Conservation (phyloP, 2,888 invertebrate genomes). For the Elegia similella region DNA sequence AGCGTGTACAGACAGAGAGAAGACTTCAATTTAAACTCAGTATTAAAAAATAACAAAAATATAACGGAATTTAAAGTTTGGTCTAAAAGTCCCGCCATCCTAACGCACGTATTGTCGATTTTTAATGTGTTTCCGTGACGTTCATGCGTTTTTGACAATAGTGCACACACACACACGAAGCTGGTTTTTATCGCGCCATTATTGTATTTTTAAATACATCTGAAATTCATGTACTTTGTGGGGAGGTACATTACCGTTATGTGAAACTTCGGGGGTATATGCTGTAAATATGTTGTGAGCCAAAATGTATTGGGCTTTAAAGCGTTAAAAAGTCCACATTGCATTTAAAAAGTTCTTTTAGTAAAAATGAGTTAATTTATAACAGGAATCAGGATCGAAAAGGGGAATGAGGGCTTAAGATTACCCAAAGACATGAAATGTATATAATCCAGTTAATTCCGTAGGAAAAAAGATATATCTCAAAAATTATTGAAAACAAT, state of each 20-base stretch:
- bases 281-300: not conserved
- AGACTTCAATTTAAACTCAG: too few relatives aligned
- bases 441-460: too few relatives aligned
- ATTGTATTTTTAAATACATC: constrained; percentile 13
- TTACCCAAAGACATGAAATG: too few relatives aligned
- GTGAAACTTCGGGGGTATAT: not conserved
- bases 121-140: constrained; percentile 57
- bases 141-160: constrained; percentile 66
- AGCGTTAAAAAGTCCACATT: not conserved
- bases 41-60: too few relatives aligned
- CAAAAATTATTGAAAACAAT: too few relatives aligned
- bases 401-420: too few relatives aligned
- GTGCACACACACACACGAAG: constrained; percentile 41
- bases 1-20: too few relatives aligned
- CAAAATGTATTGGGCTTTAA: not conserved
- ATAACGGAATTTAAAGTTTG: not conserved
- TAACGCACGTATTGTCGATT: constrained; percentile 51
- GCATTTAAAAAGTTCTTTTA: not conserved
- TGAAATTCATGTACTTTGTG: constrained; percentile 2
- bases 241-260: not conserved
- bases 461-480: too few relatives aligned
- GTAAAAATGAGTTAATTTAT: not conserved
- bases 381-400: too few relatives aligned
- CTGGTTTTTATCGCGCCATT: constrained; percentile 16
- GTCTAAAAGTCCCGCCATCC: constrained; percentile 28